Percentiles rank a stretch among this genome's conserved stretches.
Conservation (phyloP, 1,140 invertebrate genomes). For the Brachionus asplanchnoidis region DNA sequence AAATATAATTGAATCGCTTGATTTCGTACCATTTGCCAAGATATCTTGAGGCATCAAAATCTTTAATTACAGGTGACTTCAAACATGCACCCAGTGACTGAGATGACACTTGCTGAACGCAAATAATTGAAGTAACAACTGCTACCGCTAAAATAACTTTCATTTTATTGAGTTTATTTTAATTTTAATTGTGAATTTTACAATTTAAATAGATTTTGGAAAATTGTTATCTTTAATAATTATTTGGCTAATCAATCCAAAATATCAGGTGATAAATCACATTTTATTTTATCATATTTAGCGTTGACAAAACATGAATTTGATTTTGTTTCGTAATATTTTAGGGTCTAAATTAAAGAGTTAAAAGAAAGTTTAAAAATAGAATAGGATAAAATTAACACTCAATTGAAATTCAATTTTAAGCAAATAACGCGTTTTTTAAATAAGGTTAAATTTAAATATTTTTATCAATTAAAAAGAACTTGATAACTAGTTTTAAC, state of each 20-base stretch:
- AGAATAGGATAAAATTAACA: background rate
- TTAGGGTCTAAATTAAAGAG: background rate
- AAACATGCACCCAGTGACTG: background rate
- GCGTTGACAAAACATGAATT: background rate
- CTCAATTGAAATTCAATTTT: background rate
- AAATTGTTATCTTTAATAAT: background rate
- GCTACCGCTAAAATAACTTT: background rate
- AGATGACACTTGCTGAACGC: background rate
- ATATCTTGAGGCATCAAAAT: background rate
- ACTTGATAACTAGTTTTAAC: background rate
- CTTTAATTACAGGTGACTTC: background rate
- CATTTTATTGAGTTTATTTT: background rate
- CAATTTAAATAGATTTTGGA: background rate
- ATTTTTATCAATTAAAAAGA: background rate
- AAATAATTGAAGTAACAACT: background rate
- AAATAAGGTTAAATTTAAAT: too few species aligned
- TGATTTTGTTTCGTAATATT: background rate
- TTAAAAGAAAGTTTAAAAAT: background rate
- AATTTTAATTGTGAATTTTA: background rate
- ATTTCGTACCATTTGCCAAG: conserved; percentile 33
- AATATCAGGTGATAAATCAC: background rate
- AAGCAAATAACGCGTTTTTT: background rate
- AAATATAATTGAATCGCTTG: conserved; percentile 12
- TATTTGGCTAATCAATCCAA: background rate
- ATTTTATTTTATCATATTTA: background rate